Evolutionary conservation across 2,113 vertebrate species (phyloP).

Genomic region (Eudyptes chrysolophus): DNA sequence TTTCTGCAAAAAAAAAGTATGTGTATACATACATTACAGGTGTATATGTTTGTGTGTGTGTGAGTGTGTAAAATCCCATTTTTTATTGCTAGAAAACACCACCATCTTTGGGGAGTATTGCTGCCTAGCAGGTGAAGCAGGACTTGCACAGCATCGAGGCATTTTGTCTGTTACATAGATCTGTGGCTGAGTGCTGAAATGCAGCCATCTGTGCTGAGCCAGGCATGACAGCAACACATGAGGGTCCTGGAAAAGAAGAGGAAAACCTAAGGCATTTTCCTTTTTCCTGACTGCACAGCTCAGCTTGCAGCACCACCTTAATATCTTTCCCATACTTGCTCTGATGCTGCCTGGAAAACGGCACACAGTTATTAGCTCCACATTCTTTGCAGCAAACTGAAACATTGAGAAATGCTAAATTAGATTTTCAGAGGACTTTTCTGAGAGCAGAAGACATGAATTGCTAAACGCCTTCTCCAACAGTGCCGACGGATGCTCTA

Average conservation of each 20-base stretch:
- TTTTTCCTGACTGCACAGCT: neutral
- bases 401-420: fast-evolving
- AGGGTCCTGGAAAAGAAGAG: neutral
- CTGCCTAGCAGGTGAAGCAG: neutral
- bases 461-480: neutral
- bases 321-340: neutral
- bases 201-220: fast-evolving
- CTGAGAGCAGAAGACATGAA: neutral
- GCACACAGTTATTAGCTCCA: fast-evolving
- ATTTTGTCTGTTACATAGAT: neutral
- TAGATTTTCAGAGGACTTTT: neutral
- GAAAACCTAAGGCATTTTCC: neutral
- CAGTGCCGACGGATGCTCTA: neutral
- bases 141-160: neutral
- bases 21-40: no score
- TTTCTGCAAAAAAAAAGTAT: neutral
- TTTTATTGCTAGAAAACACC: neutral
- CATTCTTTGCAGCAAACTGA: neutral
- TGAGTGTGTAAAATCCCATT: neutral
- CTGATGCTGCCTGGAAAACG: neutral
- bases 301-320: neutral
- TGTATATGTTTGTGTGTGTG: no score
- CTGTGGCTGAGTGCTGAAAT: neutral
- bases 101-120: neutral
- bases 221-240: neutral